A percentile compares a stretch with the other conserved stretches of the same genome.
These are phyloP conservation scores for Lithophane socia DNA, from an alignment of 2,888 invertebrate genomes.

Conservation along the genomic window DNA sequence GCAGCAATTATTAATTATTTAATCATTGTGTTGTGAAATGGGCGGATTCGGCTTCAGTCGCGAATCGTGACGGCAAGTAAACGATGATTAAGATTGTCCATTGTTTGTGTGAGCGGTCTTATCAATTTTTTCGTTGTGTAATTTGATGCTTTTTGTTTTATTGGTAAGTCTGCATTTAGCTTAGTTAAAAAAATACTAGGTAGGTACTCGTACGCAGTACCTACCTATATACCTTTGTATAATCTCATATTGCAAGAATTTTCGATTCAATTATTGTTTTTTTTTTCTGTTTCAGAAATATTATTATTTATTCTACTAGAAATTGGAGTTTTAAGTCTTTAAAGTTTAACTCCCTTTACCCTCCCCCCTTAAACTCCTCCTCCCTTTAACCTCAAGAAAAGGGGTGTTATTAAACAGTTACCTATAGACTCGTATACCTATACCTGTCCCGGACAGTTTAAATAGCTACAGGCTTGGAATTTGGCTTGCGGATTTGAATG, in stretches of 20 bases:
- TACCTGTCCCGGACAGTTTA: not conserved
- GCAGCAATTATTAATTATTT: slow-evolving; percentile 80
- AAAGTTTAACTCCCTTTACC: not conserved
- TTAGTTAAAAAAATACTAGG: not conserved
- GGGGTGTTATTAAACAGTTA: not conserved
- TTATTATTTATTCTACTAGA: too few relatives aligned
- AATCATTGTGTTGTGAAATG: slow-evolving; percentile 79
- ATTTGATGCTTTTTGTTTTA: slow-evolving; percentile 27
- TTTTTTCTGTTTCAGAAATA: not conserved
- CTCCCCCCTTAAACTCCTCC: too few relatives aligned
- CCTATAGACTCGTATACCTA: not conserved
- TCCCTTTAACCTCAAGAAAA: not conserved
- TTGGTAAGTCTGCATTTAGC: not conserved
- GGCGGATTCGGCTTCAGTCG: slow-evolving; percentile 70
- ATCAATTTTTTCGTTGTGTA: slow-evolving; percentile 54
- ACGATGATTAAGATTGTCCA: slow-evolving; percentile 65
- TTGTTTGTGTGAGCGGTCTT: slow-evolving; percentile 61
- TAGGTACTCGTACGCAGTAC: not conserved
- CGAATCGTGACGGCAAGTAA: slow-evolving; percentile 75
- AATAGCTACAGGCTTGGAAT: slow-evolving; percentile 9
- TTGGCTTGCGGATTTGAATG: slow-evolving; percentile 30
- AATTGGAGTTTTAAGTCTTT: not conserved
- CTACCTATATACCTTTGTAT: not conserved
- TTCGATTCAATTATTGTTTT: not conserved
- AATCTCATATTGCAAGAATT: not conserved